These are phyloP conservation scores for Polietes domitor DNA, from an alignment of 2,888 invertebrate genomes.

Conservation along the genomic window DNA sequence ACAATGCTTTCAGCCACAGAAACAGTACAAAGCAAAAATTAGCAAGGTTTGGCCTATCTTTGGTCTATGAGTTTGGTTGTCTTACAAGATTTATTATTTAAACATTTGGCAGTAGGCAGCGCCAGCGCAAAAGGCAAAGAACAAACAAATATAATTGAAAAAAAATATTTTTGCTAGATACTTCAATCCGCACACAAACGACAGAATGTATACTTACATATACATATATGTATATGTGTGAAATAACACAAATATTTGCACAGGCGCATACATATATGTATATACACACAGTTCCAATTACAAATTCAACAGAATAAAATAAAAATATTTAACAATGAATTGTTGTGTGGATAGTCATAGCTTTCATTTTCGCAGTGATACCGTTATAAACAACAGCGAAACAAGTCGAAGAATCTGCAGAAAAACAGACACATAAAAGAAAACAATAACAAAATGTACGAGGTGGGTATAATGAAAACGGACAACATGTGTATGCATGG, in stretches of 20 bases:
- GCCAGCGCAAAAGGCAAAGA: constrained; percentile 26
- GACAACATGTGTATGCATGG: no score
- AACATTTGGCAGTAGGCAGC: constrained; percentile 33
- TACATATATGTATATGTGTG: constrained; percentile 6
- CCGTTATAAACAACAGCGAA: constrained; percentile 73
- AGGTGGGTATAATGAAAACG: constrained; percentile 4
- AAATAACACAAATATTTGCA: constrained; percentile 9
- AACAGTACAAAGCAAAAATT: constrained; percentile 20
- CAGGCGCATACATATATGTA: not conserved
- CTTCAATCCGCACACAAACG: constrained; percentile 7
- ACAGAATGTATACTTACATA: not conserved
- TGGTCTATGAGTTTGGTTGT: constrained; percentile 7
- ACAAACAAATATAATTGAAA: not conserved
- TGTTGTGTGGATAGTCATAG: constrained; percentile 67
- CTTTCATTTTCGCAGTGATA: constrained; percentile 79
- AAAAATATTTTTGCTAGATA: no score
- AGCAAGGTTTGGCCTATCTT: constrained; percentile 36
- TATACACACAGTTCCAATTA: constrained; percentile 8
- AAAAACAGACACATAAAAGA: not conserved
- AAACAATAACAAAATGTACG: constrained; percentile 25
- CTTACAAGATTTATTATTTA: constrained; percentile 28
- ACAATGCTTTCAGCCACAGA: constrained; percentile 8
- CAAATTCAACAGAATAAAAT: constrained; percentile 19
- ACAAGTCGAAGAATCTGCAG: constrained; percentile 65
- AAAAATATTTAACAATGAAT: constrained; percentile 42